These are phyloP conservation scores for Drosophila pseudotakahashii DNA, from an alignment of 2,888 invertebrate species.

Conservation along the genomic window DNA sequence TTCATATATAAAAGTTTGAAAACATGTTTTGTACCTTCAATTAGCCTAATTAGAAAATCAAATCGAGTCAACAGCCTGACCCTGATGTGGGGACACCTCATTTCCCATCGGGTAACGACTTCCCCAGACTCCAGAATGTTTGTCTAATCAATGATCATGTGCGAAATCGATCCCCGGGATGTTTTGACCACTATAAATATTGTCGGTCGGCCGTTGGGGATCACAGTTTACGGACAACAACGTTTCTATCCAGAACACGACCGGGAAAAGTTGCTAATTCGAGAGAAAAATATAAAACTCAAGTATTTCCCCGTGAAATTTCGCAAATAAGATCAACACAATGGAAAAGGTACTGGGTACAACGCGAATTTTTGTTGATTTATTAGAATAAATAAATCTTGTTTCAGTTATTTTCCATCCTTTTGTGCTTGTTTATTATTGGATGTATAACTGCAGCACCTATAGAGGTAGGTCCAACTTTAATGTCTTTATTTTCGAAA, in stretches of 20 bases:
- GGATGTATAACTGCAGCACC: slow-evolving; percentile 49
- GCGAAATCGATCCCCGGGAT: slow-evolving; percentile 64
- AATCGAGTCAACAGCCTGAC: slow-evolving; percentile 23
- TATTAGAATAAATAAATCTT: slow-evolving; percentile 9
- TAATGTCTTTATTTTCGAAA: neutral
- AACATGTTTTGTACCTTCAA: slow-evolving; percentile 12
- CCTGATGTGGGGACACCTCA: slow-evolving; percentile 30
- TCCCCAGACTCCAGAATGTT: slow-evolving; percentile 58
- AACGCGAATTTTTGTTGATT: neutral
- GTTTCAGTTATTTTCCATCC: slow-evolving; percentile 55
- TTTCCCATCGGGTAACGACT: slow-evolving; percentile 60
- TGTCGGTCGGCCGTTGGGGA: slow-evolving; percentile 32
- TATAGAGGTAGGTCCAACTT: slow-evolving; percentile 46
- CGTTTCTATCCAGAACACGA: slow-evolving; percentile 43
- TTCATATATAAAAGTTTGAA: too few relatives aligned
- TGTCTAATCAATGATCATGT: slow-evolving; percentile 74
- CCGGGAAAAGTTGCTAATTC: slow-evolving; percentile 67
- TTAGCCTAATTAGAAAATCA: slow-evolving; percentile 21
- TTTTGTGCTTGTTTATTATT: slow-evolving; percentile 36
- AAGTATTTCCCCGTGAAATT: slow-evolving; percentile 45
- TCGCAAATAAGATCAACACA: slow-evolving; percentile 58
- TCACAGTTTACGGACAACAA: slow-evolving; percentile 59
- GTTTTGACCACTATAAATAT: slow-evolving; percentile 65
- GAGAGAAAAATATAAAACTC: slow-evolving; percentile 16
- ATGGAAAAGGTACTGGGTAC: slow-evolving; percentile 60